These are phyloP conservation scores for Bostrychus sinensis DNA, from an alignment of 2,113 vertebrate genomes.

Conservation along the genomic window DNA sequence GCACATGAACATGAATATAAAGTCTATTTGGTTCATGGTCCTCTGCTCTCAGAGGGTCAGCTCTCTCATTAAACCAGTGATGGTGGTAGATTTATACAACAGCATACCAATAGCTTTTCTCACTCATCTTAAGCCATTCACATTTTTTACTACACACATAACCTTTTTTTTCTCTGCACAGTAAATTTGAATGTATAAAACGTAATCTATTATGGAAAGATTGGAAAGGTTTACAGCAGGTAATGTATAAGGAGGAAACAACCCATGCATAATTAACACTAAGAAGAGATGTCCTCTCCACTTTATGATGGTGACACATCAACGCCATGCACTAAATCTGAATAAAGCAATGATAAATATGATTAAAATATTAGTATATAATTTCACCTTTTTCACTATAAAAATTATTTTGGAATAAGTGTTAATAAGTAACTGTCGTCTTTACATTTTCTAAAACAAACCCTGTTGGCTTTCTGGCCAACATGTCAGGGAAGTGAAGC, in stretches of 20 bases:
- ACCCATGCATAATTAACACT: constrained; percentile 57
- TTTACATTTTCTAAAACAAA: no score
- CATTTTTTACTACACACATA: constrained; percentile 67
- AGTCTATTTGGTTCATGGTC: constrained; percentile 38
- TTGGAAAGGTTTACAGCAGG: constrained; percentile 55
- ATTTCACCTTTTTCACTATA: neutral
- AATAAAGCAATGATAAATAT: constrained; percentile 30
- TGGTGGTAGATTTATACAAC: constrained; percentile 42
- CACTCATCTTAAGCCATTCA: constrained; percentile 38
- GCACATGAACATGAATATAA: constrained; percentile 37
- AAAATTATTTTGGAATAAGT: neutral
- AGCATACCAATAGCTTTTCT: constrained; percentile 58
- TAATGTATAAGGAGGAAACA: constrained; percentile 55
- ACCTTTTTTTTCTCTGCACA: constrained; percentile 43
- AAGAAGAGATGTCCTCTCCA: constrained; percentile 53
- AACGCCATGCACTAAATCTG: constrained; percentile 21
- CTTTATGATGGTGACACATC: constrained; percentile 37
- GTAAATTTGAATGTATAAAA: constrained; percentile 63
- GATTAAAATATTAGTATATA: neutral
- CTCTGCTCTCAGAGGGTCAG: constrained; percentile 49
- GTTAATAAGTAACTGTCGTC: no score
- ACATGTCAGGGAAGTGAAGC: neutral
- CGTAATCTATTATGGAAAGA: constrained; percentile 55
- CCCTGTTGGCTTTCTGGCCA: neutral
- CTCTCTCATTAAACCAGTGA: constrained; percentile 57